A percentile compares a stretch with the other conserved stretches of the same genome.
phyloP scores from a whole-genome alignment of 2,888 invertebrate genomes.

The Acholoe squamosa region DNA sequence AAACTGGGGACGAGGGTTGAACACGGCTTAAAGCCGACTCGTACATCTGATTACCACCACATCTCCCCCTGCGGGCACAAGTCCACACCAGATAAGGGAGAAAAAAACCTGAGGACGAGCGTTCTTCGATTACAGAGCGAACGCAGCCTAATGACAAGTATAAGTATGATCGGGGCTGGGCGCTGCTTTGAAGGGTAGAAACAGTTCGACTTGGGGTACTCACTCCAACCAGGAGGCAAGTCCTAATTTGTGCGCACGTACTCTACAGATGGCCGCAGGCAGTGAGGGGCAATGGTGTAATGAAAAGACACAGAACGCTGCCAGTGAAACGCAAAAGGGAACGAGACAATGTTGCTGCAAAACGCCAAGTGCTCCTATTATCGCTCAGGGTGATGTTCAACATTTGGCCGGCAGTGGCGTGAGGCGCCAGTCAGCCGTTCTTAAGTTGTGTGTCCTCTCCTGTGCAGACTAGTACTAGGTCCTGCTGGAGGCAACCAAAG shows the following conservation, averaged over 20 bases:
- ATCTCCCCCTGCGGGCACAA: not conserved
- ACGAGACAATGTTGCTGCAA: conserved; percentile 43
- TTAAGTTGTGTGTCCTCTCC: conserved; percentile 17
- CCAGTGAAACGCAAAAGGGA: conserved; percentile 20
- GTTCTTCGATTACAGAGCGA: conserved; percentile 51
- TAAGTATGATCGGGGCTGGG: conserved; percentile 26
- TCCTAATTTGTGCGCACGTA: conserved; percentile 26
- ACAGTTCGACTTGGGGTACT: conserved; percentile 4
- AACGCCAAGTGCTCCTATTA: not conserved
- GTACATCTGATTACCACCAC: conserved; percentile 17
- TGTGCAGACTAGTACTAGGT: too few relatives aligned
- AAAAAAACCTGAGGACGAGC: not conserved
- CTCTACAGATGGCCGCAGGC: not conserved
- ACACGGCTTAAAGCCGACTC: too few relatives aligned
- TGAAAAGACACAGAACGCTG: conserved; percentile 45
- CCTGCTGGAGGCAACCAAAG: not conserved
- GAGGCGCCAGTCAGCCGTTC: conserved; percentile 1
- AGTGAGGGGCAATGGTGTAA: not conserved
- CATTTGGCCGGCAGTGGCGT: conserved; percentile 31
- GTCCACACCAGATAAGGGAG: conserved; percentile 6
- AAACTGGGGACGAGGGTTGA: too few relatives aligned
- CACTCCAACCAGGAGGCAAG: not conserved
- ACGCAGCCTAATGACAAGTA: conserved; percentile 50
- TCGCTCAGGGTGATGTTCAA: not conserved
- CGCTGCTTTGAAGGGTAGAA: conserved; percentile 1